Base-by-base conservation (phyloP, 2,797 vertebrate genomes). In the Momotus momota region DNA sequence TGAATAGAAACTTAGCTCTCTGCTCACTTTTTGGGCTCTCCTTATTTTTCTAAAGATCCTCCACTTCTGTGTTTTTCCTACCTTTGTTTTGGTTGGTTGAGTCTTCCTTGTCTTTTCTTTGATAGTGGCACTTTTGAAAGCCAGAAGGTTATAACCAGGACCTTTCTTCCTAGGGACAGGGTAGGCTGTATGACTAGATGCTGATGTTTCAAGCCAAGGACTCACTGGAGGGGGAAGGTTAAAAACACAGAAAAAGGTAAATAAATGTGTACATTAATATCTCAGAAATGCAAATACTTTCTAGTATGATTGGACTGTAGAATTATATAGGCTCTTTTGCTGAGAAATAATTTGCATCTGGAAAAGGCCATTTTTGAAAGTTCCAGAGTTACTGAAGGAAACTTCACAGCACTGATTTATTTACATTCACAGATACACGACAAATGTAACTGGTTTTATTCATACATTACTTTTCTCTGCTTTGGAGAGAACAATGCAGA, bases 291-390 rank as follows among this genome's bases (percentile, higher is more conserved):
- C 66, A 71, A 20, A 52, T 70, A 61, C 12, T 58, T 55, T 29
- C 9, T 27, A 35, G 6, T 46, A 29, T n/a, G 58, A 66, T 66
- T 80, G 20, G 12, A 20, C 7, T 89, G 35, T 54, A 60, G n/a
- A 86, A 70, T 77, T 74, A 35, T 21, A 11, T 55, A 33, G 72
- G 17, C 7, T 35, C 20, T 74, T 83, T n/a, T 75, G 46, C 58
- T 86, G 48, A 70, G 40, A 84, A 79, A 67, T 62, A 66, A 62
- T 70, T 80, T 18, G 5, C 41, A 25, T 91, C 88, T 92, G 77
- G 38, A 17, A 66, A 64, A 66, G 29, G 19, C 5, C 3, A 12
- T 86, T 79, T 77, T 64, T 84, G 4, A 23, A 60, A 78, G 40
- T 86, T 69, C 22, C 14, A 4, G 29, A 38, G 22, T 31, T 81